Percentiles rank a stretch among this genome's conserved stretches.
Conservation (phyloP, 2,797 vertebrate species). For the Sebastes ruberrimus region DNA sequence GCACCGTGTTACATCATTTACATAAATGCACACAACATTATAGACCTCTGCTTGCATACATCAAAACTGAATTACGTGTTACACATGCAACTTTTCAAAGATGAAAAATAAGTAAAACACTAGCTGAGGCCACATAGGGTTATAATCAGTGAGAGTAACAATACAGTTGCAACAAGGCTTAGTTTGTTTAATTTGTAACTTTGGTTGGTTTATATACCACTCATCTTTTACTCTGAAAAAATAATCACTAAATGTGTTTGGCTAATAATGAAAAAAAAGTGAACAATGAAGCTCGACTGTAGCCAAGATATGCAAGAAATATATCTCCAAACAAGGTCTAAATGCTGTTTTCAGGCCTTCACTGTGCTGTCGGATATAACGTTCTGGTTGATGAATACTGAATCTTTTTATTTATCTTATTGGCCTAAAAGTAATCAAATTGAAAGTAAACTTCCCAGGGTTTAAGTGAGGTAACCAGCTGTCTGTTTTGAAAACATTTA, state of each 20-base stretch:
- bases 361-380: neutral
- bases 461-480: neutral
- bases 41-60: neutral
- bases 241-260: neutral
- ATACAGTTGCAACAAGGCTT: neutral
- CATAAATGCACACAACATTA: neutral
- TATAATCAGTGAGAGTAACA: neutral
- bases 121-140: neutral
- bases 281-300: neutral
- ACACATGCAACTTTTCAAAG: neutral
- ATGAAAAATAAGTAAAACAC: neutral
- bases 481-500: neutral
- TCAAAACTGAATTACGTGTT: neutral
- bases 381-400: neutral
- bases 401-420: neutral
- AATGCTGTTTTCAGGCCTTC: neutral
- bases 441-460: neutral
- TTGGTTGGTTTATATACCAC: neutral
- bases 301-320: neutral
- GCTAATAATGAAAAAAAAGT: neutral
- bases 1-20: slow-evolving; percentile 8
- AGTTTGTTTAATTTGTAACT: neutral
- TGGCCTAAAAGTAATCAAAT: neutral
- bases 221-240: neutral
- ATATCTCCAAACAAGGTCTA: neutral